Evolutionary conservation across 1,140 invertebrate species (phyloP).

Genomic region (Theocolax elegans): DNA sequence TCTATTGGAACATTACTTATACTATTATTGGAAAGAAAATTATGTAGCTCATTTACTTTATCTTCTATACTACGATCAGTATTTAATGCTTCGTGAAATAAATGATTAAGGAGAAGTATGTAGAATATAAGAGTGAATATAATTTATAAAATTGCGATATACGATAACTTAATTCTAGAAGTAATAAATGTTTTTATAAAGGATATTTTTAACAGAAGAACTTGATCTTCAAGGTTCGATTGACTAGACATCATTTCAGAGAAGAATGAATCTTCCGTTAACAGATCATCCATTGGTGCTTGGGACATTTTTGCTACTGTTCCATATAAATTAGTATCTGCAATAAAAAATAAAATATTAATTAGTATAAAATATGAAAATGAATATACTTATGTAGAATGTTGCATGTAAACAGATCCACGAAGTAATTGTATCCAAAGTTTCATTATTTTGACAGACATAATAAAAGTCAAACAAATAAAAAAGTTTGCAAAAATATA

Average conservation of each 20-base stretch:
- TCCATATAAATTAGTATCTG: neutral
- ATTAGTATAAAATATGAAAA: neutral
- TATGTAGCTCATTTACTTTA: constrained; percentile 17
- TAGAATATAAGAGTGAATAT: neutral
- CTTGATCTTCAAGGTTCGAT: constrained; percentile 32
- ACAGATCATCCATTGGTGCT: neutral
- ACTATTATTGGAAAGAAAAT: constrained; percentile 16
- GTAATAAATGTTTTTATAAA: too few relatives aligned
- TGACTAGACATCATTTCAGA: constrained; percentile 21
- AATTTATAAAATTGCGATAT: neutral
- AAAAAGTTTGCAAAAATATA: too few relatives aligned
- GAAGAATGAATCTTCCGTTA: constrained; percentile 28
- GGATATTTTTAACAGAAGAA: constrained; percentile 51
- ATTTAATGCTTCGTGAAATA: constrained; percentile 48
- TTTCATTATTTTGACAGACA: too few relatives aligned
- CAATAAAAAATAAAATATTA: constrained; percentile 10
- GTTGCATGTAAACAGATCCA: too few relatives aligned
- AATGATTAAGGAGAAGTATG: constrained; percentile 44
- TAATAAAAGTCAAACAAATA: too few relatives aligned
- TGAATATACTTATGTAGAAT: too few relatives aligned
- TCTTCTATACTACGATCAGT: constrained; percentile 1
- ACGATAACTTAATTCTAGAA: too few relatives aligned
- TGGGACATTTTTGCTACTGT: neutral
- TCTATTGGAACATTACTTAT: constrained; percentile 13
- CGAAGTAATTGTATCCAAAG: too few relatives aligned